Evolutionary conservation across 2,888 invertebrate species (phyloP).

Genomic region (Drosophila buzzatii): DNA sequence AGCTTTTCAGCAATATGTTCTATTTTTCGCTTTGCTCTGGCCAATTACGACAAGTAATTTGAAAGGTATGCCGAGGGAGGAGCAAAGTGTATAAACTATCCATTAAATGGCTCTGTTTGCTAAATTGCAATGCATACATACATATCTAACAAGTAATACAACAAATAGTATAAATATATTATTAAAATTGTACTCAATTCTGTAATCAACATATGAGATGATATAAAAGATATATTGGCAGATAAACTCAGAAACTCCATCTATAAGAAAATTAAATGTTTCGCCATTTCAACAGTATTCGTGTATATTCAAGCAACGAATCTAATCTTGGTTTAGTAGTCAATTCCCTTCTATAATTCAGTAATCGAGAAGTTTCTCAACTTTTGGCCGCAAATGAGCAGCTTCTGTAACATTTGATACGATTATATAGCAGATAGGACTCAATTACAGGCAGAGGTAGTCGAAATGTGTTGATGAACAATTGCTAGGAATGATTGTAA

Average conservation of each 20-base stretch:
- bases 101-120: conserved; percentile 17
- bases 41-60: conserved; percentile 56
- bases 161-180: neutral
- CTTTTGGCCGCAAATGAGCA: conserved; percentile 10
- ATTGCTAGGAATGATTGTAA: conserved; percentile 58
- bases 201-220: too few relatives aligned
- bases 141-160: neutral
- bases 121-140: conserved; percentile 25
- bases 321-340: neutral
- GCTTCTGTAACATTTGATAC: conserved; percentile 31
- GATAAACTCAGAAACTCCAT: too few relatives aligned
- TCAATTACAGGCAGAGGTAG: conserved; percentile 37
- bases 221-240: too few relatives aligned
- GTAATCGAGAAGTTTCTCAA: conserved; percentile 2
- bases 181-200: neutral
- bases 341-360: neutral
- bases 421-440: conserved; percentile 3
- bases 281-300: too few relatives aligned
- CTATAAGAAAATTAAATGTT: too few relatives aligned
- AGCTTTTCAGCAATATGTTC: conserved; percentile 77
- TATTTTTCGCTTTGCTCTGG: conserved; percentile 58
- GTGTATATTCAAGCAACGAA: too few relatives aligned
- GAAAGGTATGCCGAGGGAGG: conserved; percentile 37
- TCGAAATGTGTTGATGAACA: conserved; percentile 32
- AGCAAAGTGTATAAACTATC: neutral